Evolutionary conservation across 2,888 invertebrate species (phyloP), one percentile per base, ranked within the genome.

Genomic region (Anarsia innoxiella): DNA sequence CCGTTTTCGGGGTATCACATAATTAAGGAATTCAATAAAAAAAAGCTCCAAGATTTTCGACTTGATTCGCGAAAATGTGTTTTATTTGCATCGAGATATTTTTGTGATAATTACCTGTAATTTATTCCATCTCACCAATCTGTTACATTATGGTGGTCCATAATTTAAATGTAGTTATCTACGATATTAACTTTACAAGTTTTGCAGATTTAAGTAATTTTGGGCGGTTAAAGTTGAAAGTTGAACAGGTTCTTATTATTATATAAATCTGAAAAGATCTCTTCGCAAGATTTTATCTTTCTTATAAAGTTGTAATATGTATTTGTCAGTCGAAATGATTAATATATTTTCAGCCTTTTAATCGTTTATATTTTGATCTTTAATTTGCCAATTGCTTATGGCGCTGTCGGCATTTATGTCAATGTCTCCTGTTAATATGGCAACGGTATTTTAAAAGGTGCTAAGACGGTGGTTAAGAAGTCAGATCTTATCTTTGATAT

Each of bases 101-200:
- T 55, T 45, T n/a, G n/a, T 52, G 43, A 51, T 64, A 61, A 71
- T 70, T 66, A 59, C 48, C 53, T 53, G 47, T 63, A 66, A 66
- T 68, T 66, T 66, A 66, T 55, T 56, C 58, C 55, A 53, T 46
- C 45, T 31, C 56, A 54, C 55, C 63, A 61, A 64, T 60, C 49
- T 49, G n/a, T n/a, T 45, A 57, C 65, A 57, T 71, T 71, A 65
- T 53, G 74, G 73, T 68, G 66, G 67, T 63, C 66, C 42, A 53
- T 49, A 59, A 65, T 65, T 64, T 66, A 58, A 51, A 53, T 54
- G 48, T 53, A 45, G 47, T 61, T 56, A 50, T 45, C 39, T 37
- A 52, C 54, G 45, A 53, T 43, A 45, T 46, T 40, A 40, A 49
- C 42, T 39, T 50, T 46, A 40, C 49, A 52, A 53, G 49, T 50